These are phyloP conservation scores for Salticus scenicus DNA, from an alignment of 2,888 invertebrate genomes.

Conservation along the genomic window DNA sequence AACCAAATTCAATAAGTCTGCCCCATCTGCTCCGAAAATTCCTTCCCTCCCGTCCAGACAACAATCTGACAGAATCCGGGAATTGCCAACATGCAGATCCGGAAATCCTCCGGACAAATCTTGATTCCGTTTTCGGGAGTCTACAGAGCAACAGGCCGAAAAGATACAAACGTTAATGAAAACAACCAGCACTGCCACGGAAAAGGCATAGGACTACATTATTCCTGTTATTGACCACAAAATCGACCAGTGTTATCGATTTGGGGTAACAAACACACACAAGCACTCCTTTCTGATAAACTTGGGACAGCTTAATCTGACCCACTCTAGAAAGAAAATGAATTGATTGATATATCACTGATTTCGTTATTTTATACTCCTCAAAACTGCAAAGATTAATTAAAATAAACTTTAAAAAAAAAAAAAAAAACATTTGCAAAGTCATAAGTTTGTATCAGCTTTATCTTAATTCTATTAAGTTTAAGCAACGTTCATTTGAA, in stretches of 20 bases:
- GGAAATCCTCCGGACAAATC: slow-evolving; percentile 18
- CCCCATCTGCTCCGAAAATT: background rate
- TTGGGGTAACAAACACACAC: too few species aligned
- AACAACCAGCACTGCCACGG: slow-evolving; percentile 24
- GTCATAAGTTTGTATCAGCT: too few species aligned
- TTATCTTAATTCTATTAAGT: too few species aligned
- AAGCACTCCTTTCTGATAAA: too few species aligned
- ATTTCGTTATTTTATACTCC: too few species aligned
- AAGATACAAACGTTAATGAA: slow-evolving; percentile 39
- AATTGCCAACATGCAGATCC: background rate
- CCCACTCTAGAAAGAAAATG: too few species aligned
- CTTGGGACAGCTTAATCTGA: too few species aligned
- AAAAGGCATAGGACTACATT: slow-evolving; percentile 25
- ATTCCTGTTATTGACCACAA: slow-evolving; percentile 62
- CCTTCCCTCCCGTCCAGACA: background rate
- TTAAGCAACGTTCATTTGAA: too few species aligned
- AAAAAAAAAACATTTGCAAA: too few species aligned
- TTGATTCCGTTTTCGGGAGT: background rate
- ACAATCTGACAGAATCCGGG: background rate
- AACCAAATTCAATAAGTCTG: background rate
- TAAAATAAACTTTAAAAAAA: too few species aligned
- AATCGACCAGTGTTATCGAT: slow-evolving; percentile 64
- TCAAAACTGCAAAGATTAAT: too few species aligned
- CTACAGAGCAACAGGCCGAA: slow-evolving; percentile 43
- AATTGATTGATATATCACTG: too few species aligned